Evolutionary conservation across 2,797 vertebrate species (phyloP).

Genomic region (Calcarius lapponicus): DNA sequence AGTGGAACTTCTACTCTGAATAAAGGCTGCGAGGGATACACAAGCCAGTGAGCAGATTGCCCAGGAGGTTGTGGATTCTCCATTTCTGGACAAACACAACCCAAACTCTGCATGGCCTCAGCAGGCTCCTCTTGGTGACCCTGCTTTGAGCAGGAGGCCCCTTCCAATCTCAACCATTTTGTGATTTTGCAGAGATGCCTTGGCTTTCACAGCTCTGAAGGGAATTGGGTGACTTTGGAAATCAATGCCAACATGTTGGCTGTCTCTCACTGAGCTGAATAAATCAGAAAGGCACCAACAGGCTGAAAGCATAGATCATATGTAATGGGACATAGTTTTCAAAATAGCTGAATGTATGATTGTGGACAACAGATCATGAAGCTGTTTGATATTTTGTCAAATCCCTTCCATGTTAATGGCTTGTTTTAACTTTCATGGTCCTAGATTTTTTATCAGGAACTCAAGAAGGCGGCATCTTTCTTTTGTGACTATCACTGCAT

Average conservation of each 20-base stretch:
- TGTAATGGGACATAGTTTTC: background rate
- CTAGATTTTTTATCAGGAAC: background rate
- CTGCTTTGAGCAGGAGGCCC: background rate
- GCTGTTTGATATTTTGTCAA: background rate
- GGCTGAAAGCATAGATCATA: fast-evolving
- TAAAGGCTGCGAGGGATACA: background rate
- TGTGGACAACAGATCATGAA: background rate
- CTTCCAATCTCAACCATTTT: background rate
- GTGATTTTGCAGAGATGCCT: background rate
- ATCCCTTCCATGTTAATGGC: background rate
- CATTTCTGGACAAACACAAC: background rate
- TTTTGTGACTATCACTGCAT: background rate
- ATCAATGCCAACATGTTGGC: background rate
- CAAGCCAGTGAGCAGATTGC: background rate
- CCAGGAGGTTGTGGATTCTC: background rate
- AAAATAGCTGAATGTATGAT: fast-evolving
- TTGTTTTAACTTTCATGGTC: background rate
- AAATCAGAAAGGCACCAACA: background rate
- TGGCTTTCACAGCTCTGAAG: background rate
- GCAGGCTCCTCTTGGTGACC: background rate
- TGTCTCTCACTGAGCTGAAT: background rate
- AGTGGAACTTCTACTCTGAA: background rate
- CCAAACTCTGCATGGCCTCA: background rate
- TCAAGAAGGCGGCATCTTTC: background rate
- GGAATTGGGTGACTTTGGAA: background rate